These are phyloP conservation scores for Lophotis ruficrista DNA, from an alignment of 2,113 vertebrate genomes.

Conservation along the genomic window DNA sequence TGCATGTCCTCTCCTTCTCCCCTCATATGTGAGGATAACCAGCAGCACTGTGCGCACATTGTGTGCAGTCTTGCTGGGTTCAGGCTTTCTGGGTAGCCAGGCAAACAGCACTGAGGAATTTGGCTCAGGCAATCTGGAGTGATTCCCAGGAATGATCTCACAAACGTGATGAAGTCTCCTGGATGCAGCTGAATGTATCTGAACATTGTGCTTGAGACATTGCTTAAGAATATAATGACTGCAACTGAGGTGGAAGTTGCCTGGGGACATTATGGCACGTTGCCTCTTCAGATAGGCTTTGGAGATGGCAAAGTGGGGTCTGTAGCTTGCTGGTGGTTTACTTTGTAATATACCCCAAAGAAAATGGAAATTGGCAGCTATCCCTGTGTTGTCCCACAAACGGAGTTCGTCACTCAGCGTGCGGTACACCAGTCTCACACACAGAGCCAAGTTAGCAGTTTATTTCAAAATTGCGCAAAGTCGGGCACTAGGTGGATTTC, in stretches of 20 bases:
- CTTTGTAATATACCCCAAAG: not conserved
- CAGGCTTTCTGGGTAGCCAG: not conserved
- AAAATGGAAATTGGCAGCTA: not conserved
- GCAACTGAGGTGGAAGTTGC: not conserved
- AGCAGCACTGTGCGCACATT: not conserved
- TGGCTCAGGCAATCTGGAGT: not conserved
- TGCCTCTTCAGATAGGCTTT: not conserved
- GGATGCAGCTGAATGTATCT: not conserved
- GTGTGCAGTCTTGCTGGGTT: not conserved
- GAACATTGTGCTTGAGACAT: rapidly evolving
- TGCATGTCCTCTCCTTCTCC: not conserved
- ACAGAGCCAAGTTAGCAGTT: too few species aligned
- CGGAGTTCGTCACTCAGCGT: too few species aligned
- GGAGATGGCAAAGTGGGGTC: not conserved
- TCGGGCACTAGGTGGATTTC: too few species aligned
- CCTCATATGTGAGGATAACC: not conserved
- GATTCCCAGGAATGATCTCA: not conserved
- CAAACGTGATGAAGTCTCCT: not conserved
- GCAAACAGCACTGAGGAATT: not conserved
- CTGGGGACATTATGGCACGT: rapidly evolving
- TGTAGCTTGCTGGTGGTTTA: not conserved
- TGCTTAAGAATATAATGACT: not conserved
- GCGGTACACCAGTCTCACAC: too few species aligned
- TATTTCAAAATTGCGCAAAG: too few species aligned
- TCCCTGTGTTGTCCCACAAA: not conserved